A percentile compares a stretch with the other conserved stretches of the same genome.
Conservation (phyloP, 2,888 invertebrate species). For the Netelia virgata region DNA sequence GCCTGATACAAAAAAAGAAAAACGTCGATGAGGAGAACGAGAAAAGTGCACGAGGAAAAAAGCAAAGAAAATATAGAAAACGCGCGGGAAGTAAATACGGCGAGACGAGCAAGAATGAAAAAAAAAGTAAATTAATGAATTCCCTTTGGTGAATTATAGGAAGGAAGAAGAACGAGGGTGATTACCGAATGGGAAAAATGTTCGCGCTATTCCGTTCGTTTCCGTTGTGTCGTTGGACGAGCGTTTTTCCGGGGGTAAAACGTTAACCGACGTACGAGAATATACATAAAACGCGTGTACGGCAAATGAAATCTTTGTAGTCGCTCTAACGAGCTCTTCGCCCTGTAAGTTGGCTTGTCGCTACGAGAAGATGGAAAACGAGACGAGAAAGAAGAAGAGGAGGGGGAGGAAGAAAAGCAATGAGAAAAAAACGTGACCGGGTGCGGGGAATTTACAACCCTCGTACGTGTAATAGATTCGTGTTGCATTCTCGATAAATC, state of each 20-base stretch:
- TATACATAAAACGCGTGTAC: no score
- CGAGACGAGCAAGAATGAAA: slow-evolving; percentile 27
- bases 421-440: slow-evolving; percentile 4
- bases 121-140: slow-evolving; percentile 21
- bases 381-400: no score
- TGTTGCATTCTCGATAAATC: slow-evolving; percentile 53
- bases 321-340: no score
- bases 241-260: no score
- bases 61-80: slow-evolving; percentile 10
- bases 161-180: slow-evolving; percentile 3
- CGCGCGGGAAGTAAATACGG: background rate
- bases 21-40: slow-evolving; percentile 42
- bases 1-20: slow-evolving; percentile 33
- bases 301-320: no score
- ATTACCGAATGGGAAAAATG: slow-evolving; percentile 9
- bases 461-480: slow-evolving; percentile 58
- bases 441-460: slow-evolving; percentile 52
- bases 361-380: no score
- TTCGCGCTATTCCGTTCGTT: slow-evolving; percentile 41
- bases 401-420: background rate
- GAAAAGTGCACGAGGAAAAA: background rate
- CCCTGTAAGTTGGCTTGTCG: no score
- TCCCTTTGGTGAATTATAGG: background rate
- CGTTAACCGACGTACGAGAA: no score
- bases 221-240: no score